A percentile compares a stretch with the other conserved stretches of the same genome.
phyloP scores from a whole-genome alignment of 2,888 invertebrate species.

The Marronus borbonicus region DNA sequence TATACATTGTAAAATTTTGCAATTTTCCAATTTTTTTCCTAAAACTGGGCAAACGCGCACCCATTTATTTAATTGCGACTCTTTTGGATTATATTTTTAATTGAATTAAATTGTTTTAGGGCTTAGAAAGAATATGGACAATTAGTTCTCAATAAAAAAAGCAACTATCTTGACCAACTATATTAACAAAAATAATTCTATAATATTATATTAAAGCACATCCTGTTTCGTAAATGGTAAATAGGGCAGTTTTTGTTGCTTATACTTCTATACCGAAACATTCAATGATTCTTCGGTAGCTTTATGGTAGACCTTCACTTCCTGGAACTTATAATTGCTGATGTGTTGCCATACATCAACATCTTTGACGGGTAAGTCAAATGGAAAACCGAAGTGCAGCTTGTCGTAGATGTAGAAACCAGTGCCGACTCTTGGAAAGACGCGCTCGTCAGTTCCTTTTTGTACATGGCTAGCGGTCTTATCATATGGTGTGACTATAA shows the following conservation, averaged over 20 bases:
- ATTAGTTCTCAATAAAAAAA: not conserved
- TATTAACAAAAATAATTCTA: constrained; percentile 33
- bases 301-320: constrained; percentile 77
- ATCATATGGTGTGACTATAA: constrained; percentile 69
- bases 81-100: no score
- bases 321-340: constrained; percentile 79
- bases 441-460: constrained; percentile 46
- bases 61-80: no score
- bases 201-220: constrained; percentile 21
- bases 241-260: constrained; percentile 15
- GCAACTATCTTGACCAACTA: constrained; percentile 14
- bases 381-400: constrained; percentile 81
- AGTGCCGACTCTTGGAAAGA: constrained; percentile 59
- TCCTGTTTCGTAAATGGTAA: constrained; percentile 15
- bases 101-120: no score
- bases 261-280: constrained; percentile 16
- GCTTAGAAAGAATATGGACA: no score
- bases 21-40: no score
- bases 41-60: no score
- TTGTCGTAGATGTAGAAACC: constrained; percentile 70
- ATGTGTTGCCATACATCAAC: constrained; percentile 65
- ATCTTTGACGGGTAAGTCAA: constrained; percentile 77
- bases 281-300: constrained; percentile 43
- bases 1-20: no score
- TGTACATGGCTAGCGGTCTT: not conserved